Evolutionary conservation across 2,797 vertebrate genomes (phyloP).

Genomic region (Scyliorhinus canicula): DNA sequence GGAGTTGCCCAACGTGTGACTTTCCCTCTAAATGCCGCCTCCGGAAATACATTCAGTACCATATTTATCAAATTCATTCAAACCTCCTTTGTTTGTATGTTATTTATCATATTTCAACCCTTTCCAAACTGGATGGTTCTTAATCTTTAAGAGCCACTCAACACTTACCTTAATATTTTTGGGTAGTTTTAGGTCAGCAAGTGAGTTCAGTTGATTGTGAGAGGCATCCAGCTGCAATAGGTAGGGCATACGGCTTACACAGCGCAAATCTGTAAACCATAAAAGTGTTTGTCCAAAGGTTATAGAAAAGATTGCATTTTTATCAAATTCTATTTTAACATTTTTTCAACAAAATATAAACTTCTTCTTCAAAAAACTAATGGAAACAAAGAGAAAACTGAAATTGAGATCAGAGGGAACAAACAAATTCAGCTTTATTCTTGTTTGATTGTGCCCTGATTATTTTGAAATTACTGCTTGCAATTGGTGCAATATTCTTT

Average conservation of each 20-base stretch:
- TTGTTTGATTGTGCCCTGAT: background rate
- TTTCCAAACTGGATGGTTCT: background rate
- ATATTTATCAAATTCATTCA: background rate
- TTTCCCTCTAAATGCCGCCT: too few relatives aligned
- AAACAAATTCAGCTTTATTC: background rate
- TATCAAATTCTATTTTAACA: background rate
- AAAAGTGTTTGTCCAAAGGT: too few relatives aligned
- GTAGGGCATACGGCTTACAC: conserved; percentile 77
- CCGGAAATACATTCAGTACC: background rate
- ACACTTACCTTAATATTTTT: conserved; percentile 74
- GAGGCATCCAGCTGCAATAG: conserved; percentile 75
- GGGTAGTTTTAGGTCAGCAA: conserved; percentile 76
- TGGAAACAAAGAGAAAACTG: background rate
- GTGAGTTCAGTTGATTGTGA: conserved; percentile 71
- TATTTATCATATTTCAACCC: background rate
- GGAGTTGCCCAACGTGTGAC: too few relatives aligned
- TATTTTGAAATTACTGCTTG: background rate
- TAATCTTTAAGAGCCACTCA: background rate
- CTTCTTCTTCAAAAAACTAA: background rate
- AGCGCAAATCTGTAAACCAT: conserved; percentile 73
- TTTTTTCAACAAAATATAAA: background rate
- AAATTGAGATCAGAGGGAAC: background rate
- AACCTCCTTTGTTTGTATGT: background rate
- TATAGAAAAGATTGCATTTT: background rate
- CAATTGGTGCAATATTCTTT: background rate